Base-by-base conservation (phyloP, 2,888 invertebrate genomes). In the Aricia artaxerxes region DNA sequence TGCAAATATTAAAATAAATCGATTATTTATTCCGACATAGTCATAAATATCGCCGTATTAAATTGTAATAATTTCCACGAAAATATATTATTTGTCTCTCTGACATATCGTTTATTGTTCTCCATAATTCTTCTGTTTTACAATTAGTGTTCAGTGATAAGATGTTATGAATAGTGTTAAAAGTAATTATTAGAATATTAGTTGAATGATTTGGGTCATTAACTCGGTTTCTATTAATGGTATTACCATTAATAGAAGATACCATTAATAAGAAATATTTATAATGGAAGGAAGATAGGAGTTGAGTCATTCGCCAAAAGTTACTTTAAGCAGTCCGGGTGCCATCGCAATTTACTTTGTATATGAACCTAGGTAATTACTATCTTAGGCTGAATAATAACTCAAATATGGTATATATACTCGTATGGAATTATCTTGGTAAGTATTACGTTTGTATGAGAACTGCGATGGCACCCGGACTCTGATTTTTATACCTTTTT, bases 81-180 rank as follows among this genome's bases (percentile, higher is more conserved):
- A 76, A 76, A 76, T 5, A 53, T 57, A 76, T 76, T 35, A 76
- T 76, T 57, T 76, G 35, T 76, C 57, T 76, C 53, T 57, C 4
- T 57, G 57, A 76, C 57, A 35, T 76, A 57, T 76, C 53, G 31
- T 76, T 76, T 76, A 53, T 57, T 76, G 76, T 76, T 57, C 57
- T 53, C 16, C 31, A 53, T 53, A 49, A 76, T 53, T 13, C 69
- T 40, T 3, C 16, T 61, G 79, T 79, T 76, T 80, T 77, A 78
- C 82, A n/a, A 73, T 78, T 80, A 76, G 79, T 79, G 80, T 75
- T 57, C 64, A 73, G 38, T 76, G 72, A 77, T 53, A 44, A 38
- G n/a, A 16, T 77, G 79, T 79, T 69, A 35, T 35, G 13, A 69
- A 69, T 69, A 69, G 69, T 69, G 69, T 69, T 13, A 38, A 35